Percentiles rank a stretch among this genome's conserved stretches.
Evolutionary conservation across 2,113 vertebrate genomes (phyloP).

Genomic region (Verasper variegatus): DNA sequence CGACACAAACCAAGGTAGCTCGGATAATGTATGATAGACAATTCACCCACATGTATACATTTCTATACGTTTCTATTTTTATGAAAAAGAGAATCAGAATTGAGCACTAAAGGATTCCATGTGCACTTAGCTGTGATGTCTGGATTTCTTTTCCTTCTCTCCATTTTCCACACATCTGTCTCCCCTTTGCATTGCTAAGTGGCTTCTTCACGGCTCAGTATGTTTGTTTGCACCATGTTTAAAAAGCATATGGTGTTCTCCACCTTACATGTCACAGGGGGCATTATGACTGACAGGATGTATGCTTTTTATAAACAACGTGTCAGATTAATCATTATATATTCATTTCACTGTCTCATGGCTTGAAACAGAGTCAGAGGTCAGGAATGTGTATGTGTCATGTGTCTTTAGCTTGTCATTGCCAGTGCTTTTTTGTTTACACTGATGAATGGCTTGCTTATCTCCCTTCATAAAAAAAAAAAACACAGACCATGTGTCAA

Average conservation of each 20-base stretch:
- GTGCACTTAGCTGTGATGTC: no score
- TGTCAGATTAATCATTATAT: neutral
- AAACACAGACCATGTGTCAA: neutral
- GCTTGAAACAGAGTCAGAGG: neutral
- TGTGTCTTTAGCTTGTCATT: neutral
- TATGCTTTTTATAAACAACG: neutral
- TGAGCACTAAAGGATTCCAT: no score
- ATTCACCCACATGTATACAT: no score
- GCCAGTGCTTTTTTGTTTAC: neutral
- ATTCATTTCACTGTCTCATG: neutral
- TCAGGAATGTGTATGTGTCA: neutral
- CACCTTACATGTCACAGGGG: no score
- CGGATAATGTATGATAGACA: no score
- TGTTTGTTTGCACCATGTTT: neutral
- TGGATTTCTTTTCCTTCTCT: no score
- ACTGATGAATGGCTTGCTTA: slow-evolving; percentile 14
- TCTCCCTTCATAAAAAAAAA: neutral
- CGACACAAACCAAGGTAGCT: no score
- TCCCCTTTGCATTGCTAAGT: no score
- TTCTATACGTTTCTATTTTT: no score
- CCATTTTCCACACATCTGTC: no score
- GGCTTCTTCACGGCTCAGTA: no score
- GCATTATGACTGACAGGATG: neutral
- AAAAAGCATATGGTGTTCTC: neutral
- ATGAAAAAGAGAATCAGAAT: no score